Evolutionary conservation across 2,797 vertebrate genomes (phyloP), one percentile per base, ranked within the genome.

Genomic region (Enteromius afrohamiltoni): DNA sequence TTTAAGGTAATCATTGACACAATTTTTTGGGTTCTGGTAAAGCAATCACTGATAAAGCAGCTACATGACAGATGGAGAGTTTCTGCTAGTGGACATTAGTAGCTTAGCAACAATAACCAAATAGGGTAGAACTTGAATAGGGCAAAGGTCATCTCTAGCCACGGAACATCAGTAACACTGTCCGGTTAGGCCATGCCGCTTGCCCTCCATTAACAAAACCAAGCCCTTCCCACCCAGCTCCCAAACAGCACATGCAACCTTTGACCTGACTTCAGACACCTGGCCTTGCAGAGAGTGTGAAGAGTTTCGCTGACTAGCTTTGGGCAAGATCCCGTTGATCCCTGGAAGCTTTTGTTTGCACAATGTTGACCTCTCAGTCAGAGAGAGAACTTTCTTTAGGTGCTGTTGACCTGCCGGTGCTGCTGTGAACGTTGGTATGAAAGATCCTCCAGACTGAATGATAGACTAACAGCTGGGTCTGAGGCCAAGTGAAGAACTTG

Each of bases 311-410:
- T 77, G 89, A 87, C 86, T 85, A 70, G 85, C 84, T 80, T 82
- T 91, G 82, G 91, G 93, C 89, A 77, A 62, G 60, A 89, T 82
- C 79, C 85, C 92, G 88, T 90, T 90, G 90, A 93, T 92, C 92
- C 87, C 89, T 84, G 88, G 87, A 87, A 87, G 90, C 82, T 85
- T 91, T 90, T 86, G 85, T 85, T 73, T 83, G 78, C 84, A 90
- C 86, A 91, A 90, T 89, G 80, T 88, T 93, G 92, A 94, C 92
- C 93, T 90, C 89, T 79, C 69, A 84, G 90, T 90, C 91, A 90
- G 92, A 80, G 86, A 91, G 87, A 86, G 51, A 90, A 91, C 87
- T 91, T 89, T 93, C 88, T 92, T 93, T 91, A 85, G 87, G 88
- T 91, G 91, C 92, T 91, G 92, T 89, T 93, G 92, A 93, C 91